These are phyloP conservation scores for Galeopsomyia nigrocyanea DNA, from an alignment of 2,888 invertebrate genomes.

Conservation along the genomic window DNA sequence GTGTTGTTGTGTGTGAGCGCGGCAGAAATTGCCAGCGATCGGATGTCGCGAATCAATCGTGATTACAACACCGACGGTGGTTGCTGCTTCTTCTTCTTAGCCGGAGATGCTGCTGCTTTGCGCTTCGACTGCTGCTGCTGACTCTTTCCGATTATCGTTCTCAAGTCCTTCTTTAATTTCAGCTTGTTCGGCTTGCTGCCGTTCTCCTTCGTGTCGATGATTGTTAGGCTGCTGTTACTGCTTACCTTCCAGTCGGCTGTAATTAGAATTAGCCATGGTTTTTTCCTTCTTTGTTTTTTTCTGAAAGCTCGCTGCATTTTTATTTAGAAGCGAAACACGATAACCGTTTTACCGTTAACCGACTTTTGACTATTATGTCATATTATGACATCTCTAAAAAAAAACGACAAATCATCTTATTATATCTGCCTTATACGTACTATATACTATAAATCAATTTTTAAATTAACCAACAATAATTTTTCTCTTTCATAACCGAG, in stretches of 20 bases:
- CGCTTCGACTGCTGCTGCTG: constrained; percentile 19
- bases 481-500: no score
- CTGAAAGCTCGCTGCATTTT: no score
- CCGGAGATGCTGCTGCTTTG: not conserved
- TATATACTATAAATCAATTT: no score
- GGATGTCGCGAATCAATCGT: constrained; percentile 24
- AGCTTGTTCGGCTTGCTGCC: constrained; percentile 56
- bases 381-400: no score
- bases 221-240: not conserved
- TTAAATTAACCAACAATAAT: no score
- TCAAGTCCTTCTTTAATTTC: constrained; percentile 54
- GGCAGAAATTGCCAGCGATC: constrained; percentile 54
- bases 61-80: constrained; percentile 20
- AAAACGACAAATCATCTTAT: no score
- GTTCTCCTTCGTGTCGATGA: not conserved
- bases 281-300: no score
- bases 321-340: no score
- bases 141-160: constrained; percentile 27
- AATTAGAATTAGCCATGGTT: not conserved
- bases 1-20: constrained; percentile 44
- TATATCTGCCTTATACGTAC: no score
- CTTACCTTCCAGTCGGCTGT: not conserved
- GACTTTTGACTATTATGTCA: no score
- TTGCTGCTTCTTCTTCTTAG: no score
- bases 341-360: no score